Conservation (phyloP, 1,140 invertebrate species). For the Macrotrachela quadricornifera region DNA sequence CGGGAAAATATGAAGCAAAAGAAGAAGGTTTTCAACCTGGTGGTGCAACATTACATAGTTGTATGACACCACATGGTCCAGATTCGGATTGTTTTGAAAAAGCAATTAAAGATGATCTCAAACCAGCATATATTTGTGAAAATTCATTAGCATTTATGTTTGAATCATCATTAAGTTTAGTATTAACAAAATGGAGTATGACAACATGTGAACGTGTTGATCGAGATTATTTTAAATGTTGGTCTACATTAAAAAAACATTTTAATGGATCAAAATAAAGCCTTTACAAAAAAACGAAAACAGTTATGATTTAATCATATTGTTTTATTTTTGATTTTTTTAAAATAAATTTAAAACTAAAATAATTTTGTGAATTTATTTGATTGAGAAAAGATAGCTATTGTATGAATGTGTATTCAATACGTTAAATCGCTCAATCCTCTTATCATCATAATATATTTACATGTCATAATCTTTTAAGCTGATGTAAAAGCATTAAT, state of each 20-base stretch:
- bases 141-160: slow-evolving; percentile 97
- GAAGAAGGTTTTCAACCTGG: slow-evolving; percentile 69
- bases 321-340: too few species aligned
- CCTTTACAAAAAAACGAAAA: too few species aligned
- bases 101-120: slow-evolving; percentile 48
- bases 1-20: slow-evolving; percentile 83
- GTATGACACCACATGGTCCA: slow-evolving; percentile 95
- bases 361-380: too few species aligned
- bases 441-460: too few species aligned
- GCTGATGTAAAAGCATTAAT: too few species aligned
- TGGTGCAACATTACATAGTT: slow-evolving; percentile 57
- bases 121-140: slow-evolving; percentile 59
- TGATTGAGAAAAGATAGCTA: too few species aligned
- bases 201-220: slow-evolving; percentile 59
- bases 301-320: too few species aligned
- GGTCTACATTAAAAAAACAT: slow-evolving; percentile 59
- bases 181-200: slow-evolving; percentile 72
- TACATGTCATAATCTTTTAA: too few species aligned
- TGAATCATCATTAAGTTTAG: slow-evolving; percentile 68
- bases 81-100: slow-evolving; percentile 66
- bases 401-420: too few species aligned
- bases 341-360: too few species aligned
- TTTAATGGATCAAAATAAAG: too few species aligned
- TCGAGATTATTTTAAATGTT: slow-evolving; percentile 68
- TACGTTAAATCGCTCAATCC: too few species aligned